Evolutionary conservation across 2,888 invertebrate genomes (phyloP), one percentile per base, ranked within the genome.

Genomic region (Napeogenes inachia): DNA sequence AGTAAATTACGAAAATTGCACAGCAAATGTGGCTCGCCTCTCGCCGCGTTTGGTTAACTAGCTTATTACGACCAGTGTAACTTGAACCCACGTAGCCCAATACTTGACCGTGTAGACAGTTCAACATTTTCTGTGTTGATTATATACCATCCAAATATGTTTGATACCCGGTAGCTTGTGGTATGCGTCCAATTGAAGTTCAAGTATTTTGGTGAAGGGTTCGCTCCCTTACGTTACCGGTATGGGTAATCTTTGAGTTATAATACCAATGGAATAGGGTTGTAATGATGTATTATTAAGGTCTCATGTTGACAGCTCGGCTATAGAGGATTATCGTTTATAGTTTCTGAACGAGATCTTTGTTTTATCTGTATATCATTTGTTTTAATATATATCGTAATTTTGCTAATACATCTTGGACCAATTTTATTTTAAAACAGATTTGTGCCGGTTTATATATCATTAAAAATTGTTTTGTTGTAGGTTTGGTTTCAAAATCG

Each of bases 401-500:
- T 4, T 1, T 38, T 8, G 8, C 8, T 38, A 38, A 38, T 38
- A 38, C 21, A 21, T 38, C 38, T 6, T 38, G 38, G 8, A 8
- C 21, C 21, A 21, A 21, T 21, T 21, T 35, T 42, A 10, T 10
- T 10, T 10, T 50, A 50, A 50, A n/a, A n/a, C 32, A 47, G 42
- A 12, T 30, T n/a, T 45, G 45, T 47, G 10, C 30, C 32, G 47
- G 33, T 10, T 21, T 42, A 12, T 3, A 8, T 8, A 42, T 42
- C 5, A 42, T 42, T 42, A 42, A 10, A 42, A 10, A 21, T 21
- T 2, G 10, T 38, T 21, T 4, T 0, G 66, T 62, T 5, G 3
- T 85, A 97, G 97, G 97, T 97, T 45, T 97, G 97, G 97, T 97
- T 97, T 81, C 97, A 97, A 92, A 97, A 97, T 79, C 93, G 97